These are phyloP conservation scores for Ciconia nigra DNA, from an alignment of 2,797 vertebrate species.

Conservation along the genomic window DNA sequence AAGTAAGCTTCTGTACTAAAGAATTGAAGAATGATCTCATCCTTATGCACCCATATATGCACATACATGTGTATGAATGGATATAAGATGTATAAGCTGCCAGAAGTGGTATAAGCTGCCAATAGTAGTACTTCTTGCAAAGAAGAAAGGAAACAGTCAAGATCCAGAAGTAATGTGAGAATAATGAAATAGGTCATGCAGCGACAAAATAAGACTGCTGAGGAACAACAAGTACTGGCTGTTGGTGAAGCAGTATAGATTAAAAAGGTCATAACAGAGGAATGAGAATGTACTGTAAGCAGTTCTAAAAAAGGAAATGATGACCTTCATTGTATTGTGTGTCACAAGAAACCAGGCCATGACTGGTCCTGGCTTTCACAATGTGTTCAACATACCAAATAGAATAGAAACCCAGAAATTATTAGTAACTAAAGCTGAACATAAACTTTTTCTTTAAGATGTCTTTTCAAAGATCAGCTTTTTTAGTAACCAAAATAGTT, in stretches of 20 bases:
- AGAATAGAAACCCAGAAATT: background rate
- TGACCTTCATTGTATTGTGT: constrained; percentile 29
- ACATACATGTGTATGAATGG: background rate
- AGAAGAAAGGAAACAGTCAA: background rate
- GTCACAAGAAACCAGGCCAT: constrained; percentile 19
- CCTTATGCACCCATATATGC: background rate
- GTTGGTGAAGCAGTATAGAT: background rate
- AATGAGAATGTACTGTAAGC: constrained; percentile 44
- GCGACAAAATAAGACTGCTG: background rate
- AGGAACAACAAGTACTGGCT: constrained; percentile 4
- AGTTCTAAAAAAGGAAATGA: constrained; percentile 23
- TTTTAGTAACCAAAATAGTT: background rate
- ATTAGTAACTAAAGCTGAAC: background rate
- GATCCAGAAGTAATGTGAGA: background rate
- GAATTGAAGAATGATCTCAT: background rate
- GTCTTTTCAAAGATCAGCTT: background rate
- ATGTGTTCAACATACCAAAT: background rate
- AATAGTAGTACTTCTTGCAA: background rate
- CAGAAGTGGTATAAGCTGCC: background rate
- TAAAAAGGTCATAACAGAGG: constrained; percentile 17
- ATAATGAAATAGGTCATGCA: background rate
- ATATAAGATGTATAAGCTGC: background rate
- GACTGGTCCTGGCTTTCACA: background rate
- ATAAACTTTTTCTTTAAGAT: background rate
- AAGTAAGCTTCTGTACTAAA: background rate